Evolutionary conservation across 2,113 vertebrate species (phyloP).

Genomic region (Rhabdornis inornatus): DNA sequence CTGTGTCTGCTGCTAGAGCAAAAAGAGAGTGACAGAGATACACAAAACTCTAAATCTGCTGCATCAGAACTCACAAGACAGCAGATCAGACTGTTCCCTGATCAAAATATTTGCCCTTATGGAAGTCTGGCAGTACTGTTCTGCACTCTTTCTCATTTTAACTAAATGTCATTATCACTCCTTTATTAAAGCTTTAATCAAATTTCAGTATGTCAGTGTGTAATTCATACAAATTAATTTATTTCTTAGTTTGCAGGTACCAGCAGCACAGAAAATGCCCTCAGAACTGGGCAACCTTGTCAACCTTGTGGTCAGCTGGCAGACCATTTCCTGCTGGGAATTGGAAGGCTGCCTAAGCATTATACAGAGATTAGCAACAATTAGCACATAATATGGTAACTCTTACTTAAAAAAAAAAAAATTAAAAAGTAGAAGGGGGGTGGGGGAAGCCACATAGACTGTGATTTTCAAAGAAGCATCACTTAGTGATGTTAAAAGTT

Average conservation of each 20-base stretch:
- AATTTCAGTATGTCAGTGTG: not conserved
- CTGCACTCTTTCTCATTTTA: not conserved
- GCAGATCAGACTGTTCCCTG: not conserved
- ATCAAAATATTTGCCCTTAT: not conserved
- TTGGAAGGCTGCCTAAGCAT: not conserved
- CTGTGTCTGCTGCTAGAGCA: not conserved
- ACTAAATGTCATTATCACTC: not conserved
- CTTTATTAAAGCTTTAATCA: not conserved
- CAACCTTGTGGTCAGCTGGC: not conserved
- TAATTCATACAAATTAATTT: not conserved
- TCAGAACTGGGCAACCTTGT: not conserved
- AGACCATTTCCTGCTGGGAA: not conserved
- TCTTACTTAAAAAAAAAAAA: not conserved
- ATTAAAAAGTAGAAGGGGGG: fast-evolving
- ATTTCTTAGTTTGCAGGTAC: not conserved
- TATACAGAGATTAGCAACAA: not conserved
- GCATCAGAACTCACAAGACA: not conserved
- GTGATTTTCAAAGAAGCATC: not conserved
- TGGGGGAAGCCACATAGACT: not conserved
- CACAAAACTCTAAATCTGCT: not conserved
- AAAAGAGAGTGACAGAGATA: not conserved
- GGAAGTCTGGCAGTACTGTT: not conserved
- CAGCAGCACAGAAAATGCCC: not conserved
- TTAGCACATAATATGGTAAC: not conserved
- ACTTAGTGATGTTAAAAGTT: not conserved